Conservation (phyloP, 2,113 vertebrate genomes). For the Epinephelus cyanopodus region DNA sequence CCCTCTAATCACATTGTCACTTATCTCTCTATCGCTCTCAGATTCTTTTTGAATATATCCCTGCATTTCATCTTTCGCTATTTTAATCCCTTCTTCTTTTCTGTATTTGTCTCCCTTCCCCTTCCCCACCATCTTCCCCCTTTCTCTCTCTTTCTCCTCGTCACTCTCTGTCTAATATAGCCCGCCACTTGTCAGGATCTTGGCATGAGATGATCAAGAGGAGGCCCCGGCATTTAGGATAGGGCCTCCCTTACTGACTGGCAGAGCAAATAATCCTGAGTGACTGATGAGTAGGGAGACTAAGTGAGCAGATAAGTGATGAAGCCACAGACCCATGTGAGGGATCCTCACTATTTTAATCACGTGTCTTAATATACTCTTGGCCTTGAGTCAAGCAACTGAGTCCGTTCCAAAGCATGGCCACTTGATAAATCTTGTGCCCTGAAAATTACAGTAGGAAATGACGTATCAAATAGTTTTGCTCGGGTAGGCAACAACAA, state of each 20-base stretch:
- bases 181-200: slow-evolving; percentile 67
- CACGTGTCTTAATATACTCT: slow-evolving; percentile 35
- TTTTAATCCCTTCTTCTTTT: slow-evolving; percentile 40
- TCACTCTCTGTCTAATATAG: slow-evolving; percentile 69
- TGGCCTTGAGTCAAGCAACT: slow-evolving; percentile 30
- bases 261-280: slow-evolving; percentile 64
- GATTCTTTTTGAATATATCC: slow-evolving; percentile 45
- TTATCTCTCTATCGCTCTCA: slow-evolving; percentile 44
- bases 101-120: slow-evolving; percentile 34
- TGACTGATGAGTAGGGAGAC: slow-evolving; percentile 64
- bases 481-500: not conserved
- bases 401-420: not conserved
- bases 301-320: slow-evolving; percentile 62
- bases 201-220: slow-evolving; percentile 65
- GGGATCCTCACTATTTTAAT: slow-evolving; percentile 53
- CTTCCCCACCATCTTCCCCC: slow-evolving; percentile 16
- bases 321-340: slow-evolving; percentile 42
- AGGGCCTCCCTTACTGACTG: slow-evolving; percentile 53
- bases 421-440: not conserved
- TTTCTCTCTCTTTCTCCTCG: slow-evolving; percentile 34
- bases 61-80: slow-evolving; percentile 56
- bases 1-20: slow-evolving; percentile 63
- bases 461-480: not conserved
- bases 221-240: slow-evolving; percentile 49
- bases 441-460: not conserved